Evolutionary conservation across 2,113 vertebrate genomes (phyloP).

Genomic region (Neodontobutis hainanensis): DNA sequence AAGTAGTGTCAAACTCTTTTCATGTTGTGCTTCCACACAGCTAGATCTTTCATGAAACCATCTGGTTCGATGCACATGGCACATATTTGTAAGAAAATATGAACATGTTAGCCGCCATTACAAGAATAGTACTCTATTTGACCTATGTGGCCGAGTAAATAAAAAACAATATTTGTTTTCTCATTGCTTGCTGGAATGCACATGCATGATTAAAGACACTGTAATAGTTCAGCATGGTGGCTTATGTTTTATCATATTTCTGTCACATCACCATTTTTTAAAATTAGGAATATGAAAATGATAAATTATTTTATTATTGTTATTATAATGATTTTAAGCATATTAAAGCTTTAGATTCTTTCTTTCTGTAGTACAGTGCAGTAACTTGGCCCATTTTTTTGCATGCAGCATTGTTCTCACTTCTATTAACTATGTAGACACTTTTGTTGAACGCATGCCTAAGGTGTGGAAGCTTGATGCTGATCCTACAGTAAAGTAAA

Average conservation of each 20-base stretch:
- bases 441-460: conserved; percentile 57
- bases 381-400: conserved; percentile 28
- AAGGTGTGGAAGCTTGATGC: conserved; percentile 56
- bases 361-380: conserved; percentile 25
- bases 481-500: conserved; percentile 59
- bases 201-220: conserved; percentile 56
- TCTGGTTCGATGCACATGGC: conserved; percentile 30
- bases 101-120: neutral
- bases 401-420: conserved; percentile 56
- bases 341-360: conserved; percentile 9
- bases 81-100: conserved; percentile 15
- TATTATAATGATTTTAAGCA: neutral
- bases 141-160: neutral
- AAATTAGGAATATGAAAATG: conserved; percentile 15
- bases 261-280: conserved; percentile 45
- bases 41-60: conserved; percentile 44
- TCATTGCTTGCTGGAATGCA: conserved; percentile 68
- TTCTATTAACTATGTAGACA: conserved; percentile 44
- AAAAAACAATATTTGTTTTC: conserved; percentile 16
- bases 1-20: conserved; percentile 48
- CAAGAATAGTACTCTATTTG: neutral
- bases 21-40: conserved; percentile 52
- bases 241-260: conserved; percentile 56
- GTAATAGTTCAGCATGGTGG: conserved; percentile 45
- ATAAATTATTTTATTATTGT: neutral